Evolutionary conservation across 2,888 invertebrate genomes (phyloP).

Genomic region (Spodoptera exigua): DNA sequence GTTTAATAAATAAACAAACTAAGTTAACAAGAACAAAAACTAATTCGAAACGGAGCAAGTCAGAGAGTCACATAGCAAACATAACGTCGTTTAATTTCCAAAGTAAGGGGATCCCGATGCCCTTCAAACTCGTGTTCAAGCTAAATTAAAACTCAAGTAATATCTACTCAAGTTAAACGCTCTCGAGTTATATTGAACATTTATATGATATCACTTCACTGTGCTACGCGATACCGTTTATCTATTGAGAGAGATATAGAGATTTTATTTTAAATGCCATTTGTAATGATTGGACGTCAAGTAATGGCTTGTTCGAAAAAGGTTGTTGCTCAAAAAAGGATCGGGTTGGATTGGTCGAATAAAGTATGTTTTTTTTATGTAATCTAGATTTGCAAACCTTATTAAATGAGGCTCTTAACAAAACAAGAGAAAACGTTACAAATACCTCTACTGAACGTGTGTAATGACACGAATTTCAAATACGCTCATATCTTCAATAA

Average conservation of each 20-base stretch:
- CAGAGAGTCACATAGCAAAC: conserved; percentile 61
- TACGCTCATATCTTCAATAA: too few species aligned
- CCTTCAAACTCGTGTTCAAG: conserved; percentile 60
- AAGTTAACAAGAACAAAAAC: conserved; percentile 40
- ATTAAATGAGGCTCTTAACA: too few species aligned
- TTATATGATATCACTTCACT: conserved; percentile 58
- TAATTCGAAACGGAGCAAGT: conserved; percentile 44
- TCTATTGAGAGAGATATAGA: conserved; percentile 21
- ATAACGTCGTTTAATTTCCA: conserved; percentile 64
- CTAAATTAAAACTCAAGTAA: conserved; percentile 64
- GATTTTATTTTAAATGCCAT: conserved; percentile 31
- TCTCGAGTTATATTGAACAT: conserved; percentile 49
- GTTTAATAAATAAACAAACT: conserved; percentile 6
- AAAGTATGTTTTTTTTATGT: too few species aligned
- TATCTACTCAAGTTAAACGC: conserved; percentile 9
- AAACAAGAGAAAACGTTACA: too few species aligned
- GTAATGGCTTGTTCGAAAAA: too few species aligned
- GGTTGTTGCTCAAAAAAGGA: too few species aligned
- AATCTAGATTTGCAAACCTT: background rate
- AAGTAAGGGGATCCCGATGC: conserved; percentile 56
- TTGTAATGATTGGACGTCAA: background rate
- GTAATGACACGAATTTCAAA: too few species aligned
- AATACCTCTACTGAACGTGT: too few species aligned
- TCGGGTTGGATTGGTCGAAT: too few species aligned
- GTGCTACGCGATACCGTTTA: conserved; percentile 43